A percentile compares a stretch with the other conserved stretches of the same genome.
Evolutionary conservation across 2,113 vertebrate species (phyloP).

Genomic region (Edolisoma coerulescens): DNA sequence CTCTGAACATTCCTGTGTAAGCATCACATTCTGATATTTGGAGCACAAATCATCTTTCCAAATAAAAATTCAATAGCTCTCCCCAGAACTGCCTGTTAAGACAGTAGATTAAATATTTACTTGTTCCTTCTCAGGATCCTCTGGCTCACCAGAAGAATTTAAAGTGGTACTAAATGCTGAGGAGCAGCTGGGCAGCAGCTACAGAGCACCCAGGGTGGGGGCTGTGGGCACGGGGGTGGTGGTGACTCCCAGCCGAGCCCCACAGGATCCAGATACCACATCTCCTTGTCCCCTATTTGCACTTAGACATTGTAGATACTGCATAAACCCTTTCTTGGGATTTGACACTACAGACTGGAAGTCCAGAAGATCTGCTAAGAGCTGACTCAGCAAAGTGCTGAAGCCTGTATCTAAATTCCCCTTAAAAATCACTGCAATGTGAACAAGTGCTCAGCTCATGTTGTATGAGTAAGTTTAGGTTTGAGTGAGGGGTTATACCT

Average conservation of each 20-base stretch:
- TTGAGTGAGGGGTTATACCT: rapidly evolving
- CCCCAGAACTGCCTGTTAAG: not conserved
- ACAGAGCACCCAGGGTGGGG: rapidly evolving
- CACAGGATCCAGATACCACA: rapidly evolving
- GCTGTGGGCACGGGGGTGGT: rapidly evolving
- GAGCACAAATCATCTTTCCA: not conserved
- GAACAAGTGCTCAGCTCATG: not conserved
- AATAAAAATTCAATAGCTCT: conserved; percentile 34
- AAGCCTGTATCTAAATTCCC: not conserved
- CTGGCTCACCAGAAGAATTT: conserved; percentile 17
- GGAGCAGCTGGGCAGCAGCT: not conserved
- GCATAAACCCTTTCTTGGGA: not conserved
- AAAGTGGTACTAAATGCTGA: not conserved
- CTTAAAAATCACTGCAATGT: not conserved
- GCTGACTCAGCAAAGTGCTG: not conserved
- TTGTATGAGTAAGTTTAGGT: not conserved
- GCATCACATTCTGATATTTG: not conserved
- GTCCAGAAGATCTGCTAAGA: not conserved
- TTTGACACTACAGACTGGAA: not conserved
- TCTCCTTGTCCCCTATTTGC: not conserved
- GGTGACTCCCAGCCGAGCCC: not conserved
- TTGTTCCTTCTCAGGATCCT: not conserved
- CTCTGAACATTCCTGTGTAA: not conserved
- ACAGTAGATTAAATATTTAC: conserved; percentile 53
- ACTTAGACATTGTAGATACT: rapidly evolving